Conservation (phyloP, 2,113 vertebrate species). For the Cepphus grylle region DNA sequence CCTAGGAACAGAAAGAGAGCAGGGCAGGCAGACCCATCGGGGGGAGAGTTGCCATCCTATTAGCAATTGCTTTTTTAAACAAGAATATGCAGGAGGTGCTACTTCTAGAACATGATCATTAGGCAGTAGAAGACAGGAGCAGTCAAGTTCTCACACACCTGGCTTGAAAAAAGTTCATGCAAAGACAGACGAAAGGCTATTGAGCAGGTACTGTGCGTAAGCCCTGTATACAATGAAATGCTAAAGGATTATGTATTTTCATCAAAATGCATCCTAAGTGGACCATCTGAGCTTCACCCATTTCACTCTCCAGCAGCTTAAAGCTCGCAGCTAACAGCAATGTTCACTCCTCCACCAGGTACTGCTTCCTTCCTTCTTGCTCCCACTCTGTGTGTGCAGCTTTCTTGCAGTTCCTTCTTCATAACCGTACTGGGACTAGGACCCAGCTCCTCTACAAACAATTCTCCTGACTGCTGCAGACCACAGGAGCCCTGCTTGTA, state of each 20-base stretch:
- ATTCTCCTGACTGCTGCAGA: not conserved
- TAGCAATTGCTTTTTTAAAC: not conserved
- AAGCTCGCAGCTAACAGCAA: not conserved
- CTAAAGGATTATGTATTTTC: not conserved
- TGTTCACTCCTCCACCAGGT: not conserved
- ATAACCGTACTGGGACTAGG: not conserved
- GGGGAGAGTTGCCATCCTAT: not conserved
- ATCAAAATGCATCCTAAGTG: not conserved
- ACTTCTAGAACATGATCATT: not conserved
- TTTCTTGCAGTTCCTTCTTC: constrained; percentile 21
- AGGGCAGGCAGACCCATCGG: not conserved
- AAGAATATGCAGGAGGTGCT: not conserved
- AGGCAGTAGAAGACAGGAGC: not conserved
- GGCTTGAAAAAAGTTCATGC: not conserved
- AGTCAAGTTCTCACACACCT: not conserved
- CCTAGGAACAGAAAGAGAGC: not conserved
- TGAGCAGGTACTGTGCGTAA: not conserved
- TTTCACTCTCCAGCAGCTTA: not conserved
- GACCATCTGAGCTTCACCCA: not conserved
- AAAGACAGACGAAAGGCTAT: not conserved
- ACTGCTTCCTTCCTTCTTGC: not conserved
- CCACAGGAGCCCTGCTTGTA: not conserved
- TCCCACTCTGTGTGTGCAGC: not conserved
- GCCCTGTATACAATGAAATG: not conserved
- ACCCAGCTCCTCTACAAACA: not conserved